phyloP scores from a whole-genome alignment of 2,888 invertebrate species.

The Odontothrips loti region DNA sequence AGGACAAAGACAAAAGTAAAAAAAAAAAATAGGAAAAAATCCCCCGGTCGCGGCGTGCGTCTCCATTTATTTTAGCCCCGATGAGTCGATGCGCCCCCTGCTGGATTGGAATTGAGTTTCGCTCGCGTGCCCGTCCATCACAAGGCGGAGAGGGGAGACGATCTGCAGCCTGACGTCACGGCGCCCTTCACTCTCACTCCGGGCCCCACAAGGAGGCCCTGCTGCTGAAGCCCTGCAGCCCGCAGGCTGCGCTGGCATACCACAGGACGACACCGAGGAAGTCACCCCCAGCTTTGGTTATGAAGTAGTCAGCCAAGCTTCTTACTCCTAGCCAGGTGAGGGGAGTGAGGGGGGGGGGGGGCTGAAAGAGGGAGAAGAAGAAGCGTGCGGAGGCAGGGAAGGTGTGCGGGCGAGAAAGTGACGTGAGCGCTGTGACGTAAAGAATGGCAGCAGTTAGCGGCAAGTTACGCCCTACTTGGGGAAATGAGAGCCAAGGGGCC shows the following conservation, averaged over 20 bases:
- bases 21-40: background rate
- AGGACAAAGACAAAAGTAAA: too few relatives aligned
- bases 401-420: background rate
- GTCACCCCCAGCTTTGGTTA: background rate
- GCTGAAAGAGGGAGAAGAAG: background rate
- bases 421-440: constrained; percentile 2
- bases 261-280: too few relatives aligned
- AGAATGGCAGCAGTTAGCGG: constrained; percentile 25
- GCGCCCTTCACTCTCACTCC: too few relatives aligned
- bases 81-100: background rate
- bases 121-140: too few relatives aligned
- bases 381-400: background rate
- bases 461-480: constrained; percentile 22
- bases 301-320: background rate
- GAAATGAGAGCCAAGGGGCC: constrained; percentile 15
- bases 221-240: background rate
- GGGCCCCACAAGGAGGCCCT: too few relatives aligned
- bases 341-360: too few relatives aligned
- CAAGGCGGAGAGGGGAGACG: too few relatives aligned
- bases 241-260: background rate
- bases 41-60: background rate
- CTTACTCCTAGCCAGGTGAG: too few relatives aligned
- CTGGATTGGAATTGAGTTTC: too few relatives aligned
- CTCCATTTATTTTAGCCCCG: background rate
- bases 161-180: too few relatives aligned